phyloP scores from a whole-genome alignment of 1,140 invertebrate genomes.

The Rhopalosiphum maidis region DNA sequence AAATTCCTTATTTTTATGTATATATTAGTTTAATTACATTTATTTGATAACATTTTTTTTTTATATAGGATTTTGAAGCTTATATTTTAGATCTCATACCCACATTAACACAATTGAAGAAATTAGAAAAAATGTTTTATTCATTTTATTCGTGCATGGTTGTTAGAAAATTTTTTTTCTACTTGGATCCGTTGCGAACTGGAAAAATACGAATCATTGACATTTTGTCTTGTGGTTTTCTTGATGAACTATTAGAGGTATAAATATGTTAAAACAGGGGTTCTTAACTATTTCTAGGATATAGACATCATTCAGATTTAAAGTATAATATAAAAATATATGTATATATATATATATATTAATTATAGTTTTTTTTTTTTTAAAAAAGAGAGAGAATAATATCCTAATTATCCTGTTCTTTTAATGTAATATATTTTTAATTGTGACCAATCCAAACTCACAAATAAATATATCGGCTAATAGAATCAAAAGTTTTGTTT shows the following conservation, averaged over 20 bases:
- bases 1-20: background rate
- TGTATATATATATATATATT: too few relatives aligned
- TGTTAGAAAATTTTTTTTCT: constrained; percentile 94
- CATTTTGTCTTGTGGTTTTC: constrained; percentile 87
- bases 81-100: constrained; percentile 94
- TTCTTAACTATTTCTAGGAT: background rate
- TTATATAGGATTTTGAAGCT: constrained; percentile 84
- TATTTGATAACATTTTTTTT: background rate
- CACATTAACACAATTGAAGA: constrained; percentile 86
- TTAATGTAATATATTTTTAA: background rate
- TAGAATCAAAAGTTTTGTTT: background rate
- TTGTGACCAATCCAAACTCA: background rate
- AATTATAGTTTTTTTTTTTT: too few relatives aligned
- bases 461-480: too few relatives aligned
- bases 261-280: constrained; percentile 39
- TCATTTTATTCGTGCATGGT: constrained; percentile 97
- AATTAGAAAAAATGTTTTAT: constrained; percentile 90
- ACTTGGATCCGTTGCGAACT: constrained; percentile 86
- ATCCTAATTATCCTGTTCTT: background rate
- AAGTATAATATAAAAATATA: background rate
- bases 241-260: constrained; percentile 90
- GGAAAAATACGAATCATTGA: constrained; percentile 90
- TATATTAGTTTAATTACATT: background rate
- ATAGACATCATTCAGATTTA: background rate
- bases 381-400: too few relatives aligned